phyloP scores from a whole-genome alignment of 2,888 invertebrate species.

The Ptychoptera albimana region DNA sequence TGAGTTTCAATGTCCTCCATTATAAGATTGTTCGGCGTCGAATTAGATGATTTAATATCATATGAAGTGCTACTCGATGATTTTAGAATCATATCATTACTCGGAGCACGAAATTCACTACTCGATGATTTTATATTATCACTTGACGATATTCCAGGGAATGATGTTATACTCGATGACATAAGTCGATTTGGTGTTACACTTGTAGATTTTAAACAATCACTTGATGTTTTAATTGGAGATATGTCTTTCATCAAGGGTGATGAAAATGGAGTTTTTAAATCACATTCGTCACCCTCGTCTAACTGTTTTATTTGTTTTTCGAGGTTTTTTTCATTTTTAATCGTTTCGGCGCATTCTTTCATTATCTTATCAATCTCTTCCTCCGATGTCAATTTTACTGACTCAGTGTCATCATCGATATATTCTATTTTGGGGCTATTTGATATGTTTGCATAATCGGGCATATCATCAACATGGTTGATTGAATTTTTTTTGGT shows the following conservation, averaged over 20 bases:
- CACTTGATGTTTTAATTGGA: slow-evolving; percentile 21
- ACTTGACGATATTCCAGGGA: slow-evolving; percentile 29
- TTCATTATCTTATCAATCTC: slow-evolving; percentile 29
- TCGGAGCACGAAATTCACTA: slow-evolving; percentile 25
- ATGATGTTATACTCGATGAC: slow-evolving; percentile 30
- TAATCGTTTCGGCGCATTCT: slow-evolving; percentile 21
- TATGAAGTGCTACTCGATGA: slow-evolving; percentile 29
- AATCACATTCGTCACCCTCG: slow-evolving; percentile 8
- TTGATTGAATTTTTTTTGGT: no score
- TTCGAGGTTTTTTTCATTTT: not conserved
- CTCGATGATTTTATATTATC: slow-evolving; percentile 30
- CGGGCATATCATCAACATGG: slow-evolving; percentile 10
- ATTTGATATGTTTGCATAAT: slow-evolving; percentile 14
- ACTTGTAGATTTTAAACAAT: slow-evolving; percentile 27
- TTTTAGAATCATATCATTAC: slow-evolving; percentile 27
- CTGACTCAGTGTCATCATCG: no score
- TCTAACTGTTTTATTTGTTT: slow-evolving; percentile 14
- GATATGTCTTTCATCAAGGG: not conserved
- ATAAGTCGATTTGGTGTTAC: slow-evolving; percentile 22
- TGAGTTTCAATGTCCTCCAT: not conserved
- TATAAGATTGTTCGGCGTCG: slow-evolving; percentile 17
- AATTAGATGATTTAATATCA: slow-evolving; percentile 24
- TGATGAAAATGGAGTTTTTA: slow-evolving; percentile 24
- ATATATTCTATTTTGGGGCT: no score
- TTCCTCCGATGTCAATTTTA: slow-evolving; percentile 11